Conservation (phyloP, 2,113 vertebrate species). For the Trematomus loennbergii region DNA sequence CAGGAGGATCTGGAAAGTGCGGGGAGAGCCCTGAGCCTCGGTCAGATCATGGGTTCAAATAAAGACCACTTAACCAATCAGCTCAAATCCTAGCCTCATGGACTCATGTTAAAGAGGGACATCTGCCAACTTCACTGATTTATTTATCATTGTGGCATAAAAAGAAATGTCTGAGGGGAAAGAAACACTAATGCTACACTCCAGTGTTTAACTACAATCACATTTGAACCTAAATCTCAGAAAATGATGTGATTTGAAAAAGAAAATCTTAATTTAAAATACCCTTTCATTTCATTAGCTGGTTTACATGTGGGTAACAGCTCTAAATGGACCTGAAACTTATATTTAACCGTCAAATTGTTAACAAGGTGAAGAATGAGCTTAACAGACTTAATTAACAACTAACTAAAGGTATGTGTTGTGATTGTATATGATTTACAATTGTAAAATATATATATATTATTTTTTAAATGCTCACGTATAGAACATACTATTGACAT, state of each 20-base stretch:
- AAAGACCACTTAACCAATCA: constrained; percentile 48
- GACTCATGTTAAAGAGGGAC: neutral
- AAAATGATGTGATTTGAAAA: neutral
- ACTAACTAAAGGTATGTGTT: neutral
- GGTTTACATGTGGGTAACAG: neutral
- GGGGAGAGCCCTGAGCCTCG: neutral
- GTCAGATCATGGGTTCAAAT: constrained; percentile 35
- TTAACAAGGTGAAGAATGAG: neutral
- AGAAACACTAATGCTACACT: neutral
- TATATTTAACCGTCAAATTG: neutral
- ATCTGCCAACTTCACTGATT: neutral
- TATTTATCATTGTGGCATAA: neutral
- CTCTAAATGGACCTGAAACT: neutral
- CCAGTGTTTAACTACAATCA: neutral
- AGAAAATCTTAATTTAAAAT: neutral
- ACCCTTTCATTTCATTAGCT: neutral
- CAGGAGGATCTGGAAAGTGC: constrained; percentile 16
- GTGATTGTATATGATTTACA: neutral
- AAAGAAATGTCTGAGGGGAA: neutral
- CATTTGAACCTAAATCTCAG: neutral
- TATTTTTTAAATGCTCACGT: neutral
- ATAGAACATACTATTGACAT: neutral
- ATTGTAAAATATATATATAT: neutral
- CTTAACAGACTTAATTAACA: neutral
- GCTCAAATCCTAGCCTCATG: constrained; percentile 37